Conservation (phyloP, 2,888 invertebrate genomes). For the Oscheius sp. region DNA sequence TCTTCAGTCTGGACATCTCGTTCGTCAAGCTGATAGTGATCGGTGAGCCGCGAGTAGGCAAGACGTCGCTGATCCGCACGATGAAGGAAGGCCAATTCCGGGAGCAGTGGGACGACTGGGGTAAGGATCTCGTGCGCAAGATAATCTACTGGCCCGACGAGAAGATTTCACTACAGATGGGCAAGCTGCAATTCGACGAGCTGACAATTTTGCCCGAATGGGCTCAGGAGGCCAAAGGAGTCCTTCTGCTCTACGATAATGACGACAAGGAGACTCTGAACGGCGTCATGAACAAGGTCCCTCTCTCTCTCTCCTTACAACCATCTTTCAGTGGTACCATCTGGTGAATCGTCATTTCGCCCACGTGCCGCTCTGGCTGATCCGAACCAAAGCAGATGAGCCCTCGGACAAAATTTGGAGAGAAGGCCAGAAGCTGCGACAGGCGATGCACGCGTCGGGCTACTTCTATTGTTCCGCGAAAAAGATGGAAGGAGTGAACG, state of each 20-base stretch:
- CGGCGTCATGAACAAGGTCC: slow-evolving; percentile 15
- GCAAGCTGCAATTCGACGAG: slow-evolving; percentile 1
- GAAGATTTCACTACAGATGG: slow-evolving; percentile 22
- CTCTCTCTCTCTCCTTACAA: background rate
- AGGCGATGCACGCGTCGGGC: slow-evolving; percentile 3
- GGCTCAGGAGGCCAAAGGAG: background rate
- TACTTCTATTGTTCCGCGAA: slow-evolving; percentile 25
- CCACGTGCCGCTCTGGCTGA: slow-evolving; percentile 14
- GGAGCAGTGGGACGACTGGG: slow-evolving; percentile 16
- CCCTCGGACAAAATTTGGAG: background rate
- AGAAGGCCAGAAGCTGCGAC: background rate
- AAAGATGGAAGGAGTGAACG: background rate
- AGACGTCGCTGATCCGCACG: slow-evolving; percentile 28
- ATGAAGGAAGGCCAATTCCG: slow-evolving; percentile 23
- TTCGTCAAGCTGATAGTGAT: slow-evolving; percentile 20
- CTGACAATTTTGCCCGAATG: background rate
- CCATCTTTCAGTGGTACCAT: slow-evolving; percentile 23
- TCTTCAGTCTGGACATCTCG: slow-evolving; percentile 2
- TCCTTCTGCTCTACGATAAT: slow-evolving; percentile 15
- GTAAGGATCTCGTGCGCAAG: slow-evolving; percentile 7
- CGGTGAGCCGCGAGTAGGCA: slow-evolving; percentile 10
- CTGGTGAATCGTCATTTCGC: slow-evolving; percentile 30
- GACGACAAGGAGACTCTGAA: slow-evolving; percentile 13
- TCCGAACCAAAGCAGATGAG: slow-evolving; percentile 20
- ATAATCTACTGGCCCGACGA: slow-evolving; percentile 8